Evolutionary conservation across 2,797 vertebrate genomes (phyloP), one percentile per base, ranked within the genome.

Genomic region (Xiphorhynchus erythropygius): DNA sequence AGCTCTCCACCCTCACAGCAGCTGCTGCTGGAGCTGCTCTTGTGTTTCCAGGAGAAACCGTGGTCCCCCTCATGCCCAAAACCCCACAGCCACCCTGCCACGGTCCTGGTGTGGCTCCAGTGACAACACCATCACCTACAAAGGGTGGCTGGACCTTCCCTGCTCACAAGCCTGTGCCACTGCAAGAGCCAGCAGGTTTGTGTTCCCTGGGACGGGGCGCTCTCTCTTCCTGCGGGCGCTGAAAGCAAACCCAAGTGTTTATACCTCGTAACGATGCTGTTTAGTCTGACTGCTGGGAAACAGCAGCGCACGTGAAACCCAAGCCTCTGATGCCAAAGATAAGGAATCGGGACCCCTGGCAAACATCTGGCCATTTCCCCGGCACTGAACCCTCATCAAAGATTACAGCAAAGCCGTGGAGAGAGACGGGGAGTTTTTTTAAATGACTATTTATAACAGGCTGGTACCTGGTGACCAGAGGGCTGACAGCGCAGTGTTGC

Each of bases 201-300:
- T 32, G 42, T 50, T 68, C 13, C 82, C 80, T 24, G 11, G 79
- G 57, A 39, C 62, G 5, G 80, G 65, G 84, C 5, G 4, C 47
- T 23, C 13, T 4, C 78, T 68, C 79, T 90, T 79, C 96, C 90
- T 44, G 81, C 17, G 15, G 91, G 89, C 6, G 13, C 94, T 75
- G 90, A 69, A 91, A 95, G 74, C 84, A 28, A 95, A 93, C 78
- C 87, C 87, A 5, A 81, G 35, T 95, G 94, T 96, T 96, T 96
- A 96, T 94, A 75, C 89, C 92, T 80, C 11, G 75, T 84, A 89
- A 84, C 62, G 92, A 78, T 88, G 90, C 96, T 97, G 95, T 96
- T 96, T 97, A 96, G 94, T 96, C 95, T 96, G 96, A 74, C 75
- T 62, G 93, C 89, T 69, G 79, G 75, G 89, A 91, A 93, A 88